Percentiles rank a stretch among this genome's conserved stretches.
phyloP scores from a whole-genome alignment of 2,113 vertebrate species.

The Pelodiscus sinensis region DNA sequence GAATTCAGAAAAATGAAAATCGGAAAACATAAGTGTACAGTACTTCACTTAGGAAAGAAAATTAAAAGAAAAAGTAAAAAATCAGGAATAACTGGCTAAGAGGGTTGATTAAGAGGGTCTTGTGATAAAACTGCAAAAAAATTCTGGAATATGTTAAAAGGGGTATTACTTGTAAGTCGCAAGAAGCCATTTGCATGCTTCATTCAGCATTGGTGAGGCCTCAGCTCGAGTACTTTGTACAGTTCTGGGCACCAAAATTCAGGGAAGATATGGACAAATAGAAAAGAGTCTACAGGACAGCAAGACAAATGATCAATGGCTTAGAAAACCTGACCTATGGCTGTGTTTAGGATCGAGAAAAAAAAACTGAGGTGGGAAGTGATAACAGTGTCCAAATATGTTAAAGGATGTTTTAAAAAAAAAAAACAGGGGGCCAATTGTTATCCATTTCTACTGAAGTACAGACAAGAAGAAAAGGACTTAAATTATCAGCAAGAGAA shows the following conservation, averaged over 20 bases:
- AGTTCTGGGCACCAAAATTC: not conserved
- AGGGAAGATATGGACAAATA: not conserved
- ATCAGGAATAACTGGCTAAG: too few relatives aligned
- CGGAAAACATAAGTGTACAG: too few relatives aligned
- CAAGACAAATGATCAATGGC: not conserved
- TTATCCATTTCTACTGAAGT: not conserved
- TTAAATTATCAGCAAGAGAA: not conserved
- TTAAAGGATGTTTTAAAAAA: not conserved
- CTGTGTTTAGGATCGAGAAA: not conserved
- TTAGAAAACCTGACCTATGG: not conserved
- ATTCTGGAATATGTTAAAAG: not conserved
- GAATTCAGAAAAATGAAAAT: too few relatives aligned
- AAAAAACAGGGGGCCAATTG: not conserved
- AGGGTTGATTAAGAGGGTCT: too few relatives aligned
- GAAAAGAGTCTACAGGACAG: not conserved
- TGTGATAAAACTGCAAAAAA: too few relatives aligned
- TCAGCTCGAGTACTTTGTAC: too few relatives aligned
- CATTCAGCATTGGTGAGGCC: not conserved
- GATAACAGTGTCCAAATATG: not conserved
- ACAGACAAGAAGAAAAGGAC: not conserved
- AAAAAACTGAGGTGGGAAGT: not conserved
- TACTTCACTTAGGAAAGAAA: too few relatives aligned
- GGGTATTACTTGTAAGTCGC: not conserved
- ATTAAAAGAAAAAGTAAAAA: too few relatives aligned
- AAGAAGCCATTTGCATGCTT: not conserved